Percentiles rank a stretch among this genome's conserved stretches.
phyloP scores from a whole-genome alignment of 1,140 invertebrate species.

The Anastrepha ludens region DNA sequence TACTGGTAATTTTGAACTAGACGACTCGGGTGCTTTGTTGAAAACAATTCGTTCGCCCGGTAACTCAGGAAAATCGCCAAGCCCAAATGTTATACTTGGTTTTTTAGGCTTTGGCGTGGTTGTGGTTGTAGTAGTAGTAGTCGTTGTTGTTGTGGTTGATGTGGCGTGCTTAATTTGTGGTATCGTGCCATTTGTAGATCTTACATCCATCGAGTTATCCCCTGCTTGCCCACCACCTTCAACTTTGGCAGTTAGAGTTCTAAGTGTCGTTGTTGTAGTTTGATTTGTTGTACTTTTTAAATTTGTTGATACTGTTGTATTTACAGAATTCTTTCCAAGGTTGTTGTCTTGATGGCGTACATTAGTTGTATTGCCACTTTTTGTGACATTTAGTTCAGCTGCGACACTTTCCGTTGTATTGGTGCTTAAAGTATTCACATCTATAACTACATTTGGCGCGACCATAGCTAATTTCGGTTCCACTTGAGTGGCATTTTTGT shows the following conservation, averaged over 20 bases:
- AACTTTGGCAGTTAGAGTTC: not conserved
- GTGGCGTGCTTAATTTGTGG: slow-evolving; percentile 50
- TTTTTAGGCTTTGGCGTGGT: slow-evolving; percentile 65
- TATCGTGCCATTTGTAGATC: slow-evolving; percentile 54
- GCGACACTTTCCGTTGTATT: not conserved
- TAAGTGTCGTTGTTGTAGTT: not conserved
- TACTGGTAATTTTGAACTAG: slow-evolving; percentile 30
- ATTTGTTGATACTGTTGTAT: not conserved
- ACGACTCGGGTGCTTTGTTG: slow-evolving; percentile 6
- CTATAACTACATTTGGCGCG: not conserved
- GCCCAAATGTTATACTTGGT: slow-evolving; percentile 61
- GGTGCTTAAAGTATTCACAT: not conserved
- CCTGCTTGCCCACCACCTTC: not conserved
- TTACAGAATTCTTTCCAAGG: not conserved
- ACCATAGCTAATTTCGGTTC: not conserved
- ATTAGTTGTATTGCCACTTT: slow-evolving; percentile 14
- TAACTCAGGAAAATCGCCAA: slow-evolving; percentile 59
- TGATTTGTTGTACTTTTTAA: not conserved
- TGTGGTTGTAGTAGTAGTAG: slow-evolving; percentile 62
- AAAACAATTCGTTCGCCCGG: slow-evolving; percentile 7
- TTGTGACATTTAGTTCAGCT: not conserved
- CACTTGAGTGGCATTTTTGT: too few relatives aligned
- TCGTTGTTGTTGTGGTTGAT: slow-evolving; percentile 58
- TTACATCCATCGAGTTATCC: not conserved
- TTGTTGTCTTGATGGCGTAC: not conserved